These are phyloP conservation scores for Aptenodytes patagonicus DNA, from an alignment of 2,113 vertebrate genomes.

Conservation along the genomic window DNA sequence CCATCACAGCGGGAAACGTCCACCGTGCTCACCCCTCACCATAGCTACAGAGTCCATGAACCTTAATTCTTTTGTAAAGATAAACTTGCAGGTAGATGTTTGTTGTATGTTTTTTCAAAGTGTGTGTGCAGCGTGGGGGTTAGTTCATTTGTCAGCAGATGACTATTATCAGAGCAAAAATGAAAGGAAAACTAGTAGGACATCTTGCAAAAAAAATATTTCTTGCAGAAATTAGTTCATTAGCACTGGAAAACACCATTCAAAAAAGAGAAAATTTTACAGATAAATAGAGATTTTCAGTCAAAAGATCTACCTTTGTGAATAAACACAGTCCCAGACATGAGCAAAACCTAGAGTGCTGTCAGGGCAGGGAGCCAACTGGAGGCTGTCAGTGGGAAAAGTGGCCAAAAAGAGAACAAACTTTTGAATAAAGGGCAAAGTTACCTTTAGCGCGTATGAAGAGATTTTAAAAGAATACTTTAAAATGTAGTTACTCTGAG, in stretches of 20 bases:
- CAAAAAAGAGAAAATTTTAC: background rate
- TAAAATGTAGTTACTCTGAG: background rate
- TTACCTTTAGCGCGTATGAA: background rate
- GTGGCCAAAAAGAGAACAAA: background rate
- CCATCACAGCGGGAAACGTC: background rate
- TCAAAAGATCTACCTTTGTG: background rate
- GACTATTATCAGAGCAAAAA: background rate
- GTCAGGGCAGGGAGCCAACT: background rate
- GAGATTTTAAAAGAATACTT: background rate
- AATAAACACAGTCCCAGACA: background rate
- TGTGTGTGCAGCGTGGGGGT: background rate
- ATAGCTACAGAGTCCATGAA: fast-evolving
- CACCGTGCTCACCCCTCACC: background rate
- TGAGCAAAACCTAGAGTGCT: background rate
- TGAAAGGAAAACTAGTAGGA: background rate
- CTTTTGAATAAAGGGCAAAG: background rate
- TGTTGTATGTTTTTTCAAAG: background rate
- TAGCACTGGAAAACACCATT: background rate
- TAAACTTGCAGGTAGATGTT: background rate
- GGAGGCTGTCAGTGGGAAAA: background rate
- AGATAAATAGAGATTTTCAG: background rate
- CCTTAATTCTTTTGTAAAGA: background rate
- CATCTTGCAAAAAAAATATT: background rate
- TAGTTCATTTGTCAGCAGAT: background rate
- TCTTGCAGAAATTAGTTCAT: background rate